Evolutionary conservation across 2,113 vertebrate genomes (phyloP).

Genomic region (Oryzias melastigma): DNA sequence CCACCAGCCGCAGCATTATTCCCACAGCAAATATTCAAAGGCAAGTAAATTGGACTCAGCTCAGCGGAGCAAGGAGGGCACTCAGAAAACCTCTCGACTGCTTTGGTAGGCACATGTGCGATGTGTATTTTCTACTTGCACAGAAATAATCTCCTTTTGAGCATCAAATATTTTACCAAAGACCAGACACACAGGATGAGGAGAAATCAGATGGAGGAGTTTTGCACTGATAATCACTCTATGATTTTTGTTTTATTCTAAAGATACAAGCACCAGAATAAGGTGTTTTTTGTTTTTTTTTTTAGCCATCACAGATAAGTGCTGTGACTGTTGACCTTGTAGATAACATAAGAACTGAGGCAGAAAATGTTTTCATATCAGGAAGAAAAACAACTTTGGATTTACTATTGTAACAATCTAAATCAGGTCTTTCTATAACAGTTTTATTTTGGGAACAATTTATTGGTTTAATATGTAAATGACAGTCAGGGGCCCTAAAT

Average conservation of each 20-base stretch:
- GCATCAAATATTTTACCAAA: conserved; percentile 24
- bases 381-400: no score
- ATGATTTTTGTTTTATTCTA: conserved; percentile 9
- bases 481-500: no score
- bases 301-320: no score
- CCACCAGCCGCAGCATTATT: conserved; percentile 25
- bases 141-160: conserved; percentile 39
- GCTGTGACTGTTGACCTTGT: background rate
- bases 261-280: conserved; percentile 6
- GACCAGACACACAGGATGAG: conserved; percentile 2
- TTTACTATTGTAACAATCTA: no score
- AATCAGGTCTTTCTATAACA: no score
- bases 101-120: conserved; percentile 44
- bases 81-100: conserved; percentile 27
- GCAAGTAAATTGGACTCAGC: conserved; percentile 63
- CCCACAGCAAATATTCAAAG: conserved; percentile 63
- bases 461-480: no score
- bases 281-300: background rate
- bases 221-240: conserved; percentile 12
- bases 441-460: no score
- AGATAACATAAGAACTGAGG: background rate
- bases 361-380: no score
- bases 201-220: conserved; percentile 8
- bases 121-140: conserved; percentile 20
- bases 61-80: conserved; percentile 63